phyloP scores from a whole-genome alignment of 2,113 vertebrate genomes.

The Rhabdornis inornatus region DNA sequence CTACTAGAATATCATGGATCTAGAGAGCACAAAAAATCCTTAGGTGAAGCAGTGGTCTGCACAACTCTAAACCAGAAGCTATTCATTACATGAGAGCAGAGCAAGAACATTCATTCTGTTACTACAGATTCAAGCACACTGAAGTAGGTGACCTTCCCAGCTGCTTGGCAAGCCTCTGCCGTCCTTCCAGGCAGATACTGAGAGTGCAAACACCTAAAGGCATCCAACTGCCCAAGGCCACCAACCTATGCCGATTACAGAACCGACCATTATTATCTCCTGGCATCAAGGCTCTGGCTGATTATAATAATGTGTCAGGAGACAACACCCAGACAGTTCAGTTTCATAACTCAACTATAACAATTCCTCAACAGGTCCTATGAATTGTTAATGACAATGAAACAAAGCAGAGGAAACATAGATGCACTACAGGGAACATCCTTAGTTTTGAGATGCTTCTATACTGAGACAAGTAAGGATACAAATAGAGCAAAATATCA shows the following conservation, averaged over 20 bases:
- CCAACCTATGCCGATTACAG: background rate
- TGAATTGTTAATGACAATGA: background rate
- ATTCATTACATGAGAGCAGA: background rate
- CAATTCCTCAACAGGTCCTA: background rate
- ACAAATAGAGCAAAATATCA: background rate
- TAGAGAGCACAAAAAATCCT: background rate
- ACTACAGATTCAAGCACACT: background rate
- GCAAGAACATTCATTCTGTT: background rate
- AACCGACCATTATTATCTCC: constrained; percentile 1
- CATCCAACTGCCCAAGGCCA: background rate
- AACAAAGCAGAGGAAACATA: background rate
- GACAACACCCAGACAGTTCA: constrained; percentile 22
- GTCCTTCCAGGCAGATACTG: background rate
- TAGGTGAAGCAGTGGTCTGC: background rate
- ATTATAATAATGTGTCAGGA: background rate
- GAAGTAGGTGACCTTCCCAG: background rate
- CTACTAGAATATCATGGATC: background rate
- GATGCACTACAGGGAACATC: background rate
- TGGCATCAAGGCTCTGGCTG: background rate
- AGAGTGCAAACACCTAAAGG: background rate
- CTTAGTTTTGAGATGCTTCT: background rate
- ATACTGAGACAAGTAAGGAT: background rate
- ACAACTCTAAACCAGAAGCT: background rate
- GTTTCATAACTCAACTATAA: background rate
- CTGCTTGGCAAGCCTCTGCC: background rate